These are phyloP conservation scores for Acleris cristana DNA, from an alignment of 2,888 invertebrate genomes.

Conservation along the genomic window DNA sequence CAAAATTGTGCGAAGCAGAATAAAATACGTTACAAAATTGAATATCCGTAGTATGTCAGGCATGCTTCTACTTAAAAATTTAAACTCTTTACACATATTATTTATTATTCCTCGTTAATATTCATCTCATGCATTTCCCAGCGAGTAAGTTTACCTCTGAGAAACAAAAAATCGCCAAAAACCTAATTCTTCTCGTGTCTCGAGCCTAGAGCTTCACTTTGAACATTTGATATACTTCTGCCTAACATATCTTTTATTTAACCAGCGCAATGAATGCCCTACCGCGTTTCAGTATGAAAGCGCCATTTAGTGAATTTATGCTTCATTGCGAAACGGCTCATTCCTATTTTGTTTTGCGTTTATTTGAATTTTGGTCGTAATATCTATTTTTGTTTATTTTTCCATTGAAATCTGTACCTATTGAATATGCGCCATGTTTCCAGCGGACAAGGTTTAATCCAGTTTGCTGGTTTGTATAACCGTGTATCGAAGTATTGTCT, in stretches of 20 bases:
- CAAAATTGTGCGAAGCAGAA: too few relatives aligned
- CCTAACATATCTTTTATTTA: slow-evolving; percentile 18
- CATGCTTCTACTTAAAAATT: too few relatives aligned
- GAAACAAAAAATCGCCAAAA: neutral
- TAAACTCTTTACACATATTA: too few relatives aligned
- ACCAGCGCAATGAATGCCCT: slow-evolving; percentile 19
- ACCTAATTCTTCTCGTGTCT: neutral
- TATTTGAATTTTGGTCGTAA: slow-evolving; percentile 70
- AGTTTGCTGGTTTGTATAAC: slow-evolving; percentile 44
- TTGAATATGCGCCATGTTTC: slow-evolving; percentile 52
- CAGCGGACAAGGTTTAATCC: slow-evolving; percentile 55
- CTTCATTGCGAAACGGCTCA: slow-evolving; percentile 70
- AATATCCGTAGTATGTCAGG: too few relatives aligned
- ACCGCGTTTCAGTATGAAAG: slow-evolving; percentile 62
- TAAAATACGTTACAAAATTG: too few relatives aligned
- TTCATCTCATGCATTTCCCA: too few relatives aligned
- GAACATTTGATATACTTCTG: neutral
- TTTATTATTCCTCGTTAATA: too few relatives aligned
- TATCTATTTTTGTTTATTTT: slow-evolving; percentile 68
- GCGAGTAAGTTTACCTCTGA: neutral
- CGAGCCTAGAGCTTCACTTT: neutral
- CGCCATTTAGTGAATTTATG: slow-evolving; percentile 72
- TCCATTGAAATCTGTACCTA: slow-evolving; percentile 45
- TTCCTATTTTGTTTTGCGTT: slow-evolving; percentile 70
- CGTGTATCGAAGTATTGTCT: slow-evolving; percentile 64